Evolutionary conservation across 2,797 vertebrate genomes (phyloP), one percentile per base, ranked within the genome.

Genomic region (Vultur gryphus): DNA sequence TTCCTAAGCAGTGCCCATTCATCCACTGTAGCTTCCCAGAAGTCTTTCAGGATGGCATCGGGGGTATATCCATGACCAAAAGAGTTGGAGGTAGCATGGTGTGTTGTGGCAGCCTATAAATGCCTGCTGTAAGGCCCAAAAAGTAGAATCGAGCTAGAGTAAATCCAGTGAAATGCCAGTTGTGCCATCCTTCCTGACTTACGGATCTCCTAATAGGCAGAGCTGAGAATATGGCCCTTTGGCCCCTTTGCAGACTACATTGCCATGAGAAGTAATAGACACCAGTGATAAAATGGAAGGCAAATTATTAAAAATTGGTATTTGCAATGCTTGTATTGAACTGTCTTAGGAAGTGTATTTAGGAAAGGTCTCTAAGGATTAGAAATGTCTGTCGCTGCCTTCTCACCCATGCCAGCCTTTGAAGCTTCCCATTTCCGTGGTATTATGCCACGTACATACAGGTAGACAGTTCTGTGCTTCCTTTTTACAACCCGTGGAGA

Each of bases 191-290:
- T 75, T 65, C 35, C 67, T 80, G 54, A 25, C 5, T 62, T 72
- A 12, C 0, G 0, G 11, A 25, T 75, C 16, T 44, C 21, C 14
- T 66, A 37, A 21, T 28, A 35, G 78, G 23, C 4, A 10, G 31
- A 93, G 29, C 26, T 71, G 48, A 84, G 48, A 46, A 46, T 58
- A 39, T 7, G 21, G 29, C 26, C 41, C 28, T 78, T 67, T 79
- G n/a, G 21, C 25, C 21, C 35, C 25, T 84, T 70, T 70, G 46
- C 33, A 71, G 51, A 29, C 25, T 52, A 17, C 7, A 2, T 39
- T 57, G 43, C 12, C 11, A 17, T 52, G 19, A 33, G 28, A 57
- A 79, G n/a, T 67, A 64, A n/a, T 37, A 49, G 43, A 26, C 12
- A 29, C 21, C 24, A 65, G 44, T 0, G 0, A 41, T 24, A 67